phyloP scores from a whole-genome alignment of 2,797 vertebrate species.

The Microcaecilia unicolor region DNA sequence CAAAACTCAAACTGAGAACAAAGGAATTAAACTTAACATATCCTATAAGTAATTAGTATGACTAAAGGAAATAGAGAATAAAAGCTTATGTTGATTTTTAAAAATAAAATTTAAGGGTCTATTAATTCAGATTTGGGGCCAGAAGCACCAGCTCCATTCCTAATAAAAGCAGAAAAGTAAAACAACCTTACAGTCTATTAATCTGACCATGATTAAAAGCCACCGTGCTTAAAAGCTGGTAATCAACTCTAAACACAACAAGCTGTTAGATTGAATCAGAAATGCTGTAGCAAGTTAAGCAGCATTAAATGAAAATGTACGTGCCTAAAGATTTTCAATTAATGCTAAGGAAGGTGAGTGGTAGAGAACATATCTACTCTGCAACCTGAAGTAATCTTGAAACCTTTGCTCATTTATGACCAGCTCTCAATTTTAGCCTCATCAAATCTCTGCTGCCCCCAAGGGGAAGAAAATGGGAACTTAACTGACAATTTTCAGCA shows the following conservation, averaged over 20 bases:
- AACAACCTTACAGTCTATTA: no score
- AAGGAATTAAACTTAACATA: no score
- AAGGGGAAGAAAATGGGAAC: not conserved
- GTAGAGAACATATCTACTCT: not conserved
- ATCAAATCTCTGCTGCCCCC: slow-evolving; percentile 13
- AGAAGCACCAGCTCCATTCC: no score
- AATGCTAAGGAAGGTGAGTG: slow-evolving; percentile 2
- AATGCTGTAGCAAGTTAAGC: not conserved
- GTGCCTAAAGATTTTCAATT: slow-evolving; percentile 13
- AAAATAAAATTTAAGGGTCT: no score
- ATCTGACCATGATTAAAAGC: no score
- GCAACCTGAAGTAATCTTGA: not conserved
- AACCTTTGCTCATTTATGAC: not conserved
- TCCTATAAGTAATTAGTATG: no score
- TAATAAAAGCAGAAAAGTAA: no score
- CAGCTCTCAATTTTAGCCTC: not conserved
- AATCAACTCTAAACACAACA: not conserved
- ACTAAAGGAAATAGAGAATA: no score
- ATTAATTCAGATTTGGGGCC: no score
- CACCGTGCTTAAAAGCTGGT: slow-evolving; percentile 7
- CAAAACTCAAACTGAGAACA: no score
- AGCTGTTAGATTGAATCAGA: not conserved
- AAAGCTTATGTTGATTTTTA: no score
- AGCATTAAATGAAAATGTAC: slow-evolving; percentile 14
- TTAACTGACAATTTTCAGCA: no score